A percentile compares a stretch with the other conserved stretches of the same genome.
phyloP scores from a whole-genome alignment of 1,140 invertebrate species.

The Drosophila ficusphila region DNA sequence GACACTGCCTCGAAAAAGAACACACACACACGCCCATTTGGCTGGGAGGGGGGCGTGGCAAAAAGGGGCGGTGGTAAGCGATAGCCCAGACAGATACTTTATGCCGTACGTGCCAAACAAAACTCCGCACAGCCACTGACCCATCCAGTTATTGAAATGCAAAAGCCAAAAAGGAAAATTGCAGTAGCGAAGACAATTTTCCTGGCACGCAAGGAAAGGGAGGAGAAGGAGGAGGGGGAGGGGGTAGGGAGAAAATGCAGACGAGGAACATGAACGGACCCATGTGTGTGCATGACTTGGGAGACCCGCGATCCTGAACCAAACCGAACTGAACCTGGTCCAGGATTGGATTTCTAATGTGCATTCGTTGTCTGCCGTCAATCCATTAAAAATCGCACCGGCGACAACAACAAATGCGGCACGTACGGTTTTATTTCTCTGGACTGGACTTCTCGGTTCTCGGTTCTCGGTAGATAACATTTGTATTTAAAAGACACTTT shows the following conservation, averaged over 20 bases:
- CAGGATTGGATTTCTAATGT: conserved; percentile 70
- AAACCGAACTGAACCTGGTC: conserved; percentile 26
- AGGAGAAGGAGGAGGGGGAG: neutral
- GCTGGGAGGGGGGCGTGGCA: neutral
- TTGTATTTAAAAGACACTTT: conserved; percentile 82
- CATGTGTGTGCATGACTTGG: conserved; percentile 52
- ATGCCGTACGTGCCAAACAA: conserved; percentile 65
- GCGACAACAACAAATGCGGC: conserved; percentile 57
- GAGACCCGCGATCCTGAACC: conserved; percentile 19
- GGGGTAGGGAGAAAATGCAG: conserved; percentile 1
- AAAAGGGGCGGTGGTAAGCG: conserved; percentile 39
- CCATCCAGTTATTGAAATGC: conserved; percentile 69
- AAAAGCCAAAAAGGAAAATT: conserved; percentile 52
- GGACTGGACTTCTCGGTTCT: conserved; percentile 3
- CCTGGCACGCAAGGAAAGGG: conserved; percentile 36
- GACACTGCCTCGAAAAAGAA: conserved; percentile 45
- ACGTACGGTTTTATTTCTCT: conserved; percentile 48
- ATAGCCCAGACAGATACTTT: conserved; percentile 68
- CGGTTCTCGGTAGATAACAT: conserved; percentile 58
- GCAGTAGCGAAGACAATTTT: conserved; percentile 66
- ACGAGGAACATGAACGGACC: conserved; percentile 39
- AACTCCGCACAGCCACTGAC: conserved; percentile 41
- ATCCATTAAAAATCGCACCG: conserved; percentile 76
- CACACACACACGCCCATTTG: conserved; percentile 19
- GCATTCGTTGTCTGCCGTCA: conserved; percentile 76